Evolutionary conservation across 1,140 invertebrate species (phyloP).

Genomic region (Idris sp.): DNA sequence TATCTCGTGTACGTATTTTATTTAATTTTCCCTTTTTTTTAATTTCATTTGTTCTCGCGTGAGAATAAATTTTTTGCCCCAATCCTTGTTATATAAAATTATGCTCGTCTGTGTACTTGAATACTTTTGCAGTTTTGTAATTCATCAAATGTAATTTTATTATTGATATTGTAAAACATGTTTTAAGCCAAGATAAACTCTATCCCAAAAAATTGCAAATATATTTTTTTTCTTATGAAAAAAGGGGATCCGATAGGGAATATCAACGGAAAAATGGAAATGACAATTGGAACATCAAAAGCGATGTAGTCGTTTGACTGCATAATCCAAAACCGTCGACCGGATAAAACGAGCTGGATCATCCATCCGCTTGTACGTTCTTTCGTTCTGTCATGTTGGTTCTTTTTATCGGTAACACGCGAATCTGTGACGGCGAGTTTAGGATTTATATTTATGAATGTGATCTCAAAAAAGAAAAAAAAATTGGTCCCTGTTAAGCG

Average conservation of each 20-base stretch:
- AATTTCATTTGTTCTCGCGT: too few species aligned
- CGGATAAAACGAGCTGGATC: conserved; percentile 15
- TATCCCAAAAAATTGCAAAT: background rate
- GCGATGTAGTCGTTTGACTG: conserved; percentile 23
- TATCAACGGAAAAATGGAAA: conserved; percentile 15
- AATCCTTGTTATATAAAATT: too few species aligned
- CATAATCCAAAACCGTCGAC: conserved; percentile 27
- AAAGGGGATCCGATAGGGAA: background rate
- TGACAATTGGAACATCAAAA: conserved; percentile 40
- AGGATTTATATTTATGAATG: conserved; percentile 38
- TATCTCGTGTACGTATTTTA: too few species aligned
- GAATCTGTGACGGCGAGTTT: background rate
- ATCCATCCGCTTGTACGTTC: conserved; percentile 21
- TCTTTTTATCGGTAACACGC: conserved; percentile 18
- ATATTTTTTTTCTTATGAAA: conserved; percentile 4
- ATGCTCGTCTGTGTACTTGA: too few species aligned
- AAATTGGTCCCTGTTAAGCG: conserved; percentile 16
- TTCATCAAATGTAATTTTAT: too few species aligned
- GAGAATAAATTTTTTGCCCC: too few species aligned
- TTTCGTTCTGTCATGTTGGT: conserved; percentile 27
- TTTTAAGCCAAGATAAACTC: too few species aligned
- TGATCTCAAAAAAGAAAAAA: conserved; percentile 9
- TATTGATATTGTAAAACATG: conserved; percentile 34
- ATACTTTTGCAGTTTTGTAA: too few species aligned
- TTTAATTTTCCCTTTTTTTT: too few species aligned